A percentile compares a stretch with the other conserved stretches of the same genome.
Evolutionary conservation across 2,888 invertebrate species (phyloP).

Genomic region (Anoplius nigerrimus): DNA sequence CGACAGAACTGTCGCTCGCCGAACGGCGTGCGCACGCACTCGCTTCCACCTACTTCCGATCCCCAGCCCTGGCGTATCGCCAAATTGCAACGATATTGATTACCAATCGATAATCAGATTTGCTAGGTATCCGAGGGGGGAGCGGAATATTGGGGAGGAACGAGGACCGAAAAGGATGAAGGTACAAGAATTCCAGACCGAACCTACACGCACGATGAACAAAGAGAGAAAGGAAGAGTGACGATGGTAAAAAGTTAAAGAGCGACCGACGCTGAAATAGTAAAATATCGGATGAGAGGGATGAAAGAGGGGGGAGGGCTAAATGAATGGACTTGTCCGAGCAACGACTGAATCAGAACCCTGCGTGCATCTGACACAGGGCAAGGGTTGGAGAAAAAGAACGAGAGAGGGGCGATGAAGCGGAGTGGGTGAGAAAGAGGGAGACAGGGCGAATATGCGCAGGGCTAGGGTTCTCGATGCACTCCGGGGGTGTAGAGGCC

Average conservation of each 20-base stretch:
- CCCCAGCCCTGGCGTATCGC: conserved; percentile 44
- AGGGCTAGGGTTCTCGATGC: conserved; percentile 38
- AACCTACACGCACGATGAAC: no score
- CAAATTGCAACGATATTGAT: conserved; percentile 67
- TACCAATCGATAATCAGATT: conserved; percentile 69
- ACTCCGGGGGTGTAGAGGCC: conserved; percentile 51
- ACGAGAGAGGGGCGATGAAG: conserved; percentile 20
- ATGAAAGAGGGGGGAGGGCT: background rate
- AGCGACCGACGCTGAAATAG: no score
- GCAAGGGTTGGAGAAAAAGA: conserved; percentile 23
- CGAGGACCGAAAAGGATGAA: background rate
- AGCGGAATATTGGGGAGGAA: conserved; percentile 9
- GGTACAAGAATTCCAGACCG: conserved; percentile 6
- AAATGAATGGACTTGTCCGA: background rate
- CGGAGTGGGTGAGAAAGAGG: conserved; percentile 5
- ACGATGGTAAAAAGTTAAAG: no score
- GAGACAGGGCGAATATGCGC: conserved; percentile 16
- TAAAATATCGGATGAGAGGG: background rate
- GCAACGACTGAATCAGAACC: background rate
- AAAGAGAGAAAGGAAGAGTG: no score
- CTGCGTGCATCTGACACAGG: background rate
- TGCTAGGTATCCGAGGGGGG: conserved; percentile 48
- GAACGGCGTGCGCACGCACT: background rate
- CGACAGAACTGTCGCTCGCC: background rate
- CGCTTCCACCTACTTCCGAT: conserved; percentile 8